These are phyloP conservation scores for Machimus atricapillus DNA, from an alignment of 2,888 invertebrate genomes.

Conservation along the genomic window DNA sequence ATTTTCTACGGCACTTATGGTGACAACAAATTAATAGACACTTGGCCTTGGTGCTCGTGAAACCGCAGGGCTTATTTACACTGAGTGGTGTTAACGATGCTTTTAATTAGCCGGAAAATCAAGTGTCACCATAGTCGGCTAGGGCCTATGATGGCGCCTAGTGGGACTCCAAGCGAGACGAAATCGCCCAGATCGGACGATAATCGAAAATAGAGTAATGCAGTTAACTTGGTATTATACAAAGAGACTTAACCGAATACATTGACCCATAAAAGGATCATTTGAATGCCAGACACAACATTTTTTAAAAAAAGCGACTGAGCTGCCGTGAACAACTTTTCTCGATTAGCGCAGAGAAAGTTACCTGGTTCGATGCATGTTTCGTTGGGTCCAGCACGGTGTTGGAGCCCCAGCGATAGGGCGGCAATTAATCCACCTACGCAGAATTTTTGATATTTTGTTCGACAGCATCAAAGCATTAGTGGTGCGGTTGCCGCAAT, in stretches of 20 bases:
- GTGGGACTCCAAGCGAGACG: not conserved
- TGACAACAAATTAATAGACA: constrained; percentile 8
- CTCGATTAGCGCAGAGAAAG: not conserved
- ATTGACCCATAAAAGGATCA: not conserved
- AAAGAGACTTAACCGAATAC: not conserved
- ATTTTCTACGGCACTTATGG: constrained; percentile 16
- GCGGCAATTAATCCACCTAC: not conserved
- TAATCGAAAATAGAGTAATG: not conserved
- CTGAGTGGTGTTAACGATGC: not conserved
- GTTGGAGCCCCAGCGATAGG: not conserved
- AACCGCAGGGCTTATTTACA: not conserved
- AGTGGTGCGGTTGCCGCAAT: not conserved
- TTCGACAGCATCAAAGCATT: not conserved
- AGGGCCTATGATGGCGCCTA: not conserved
- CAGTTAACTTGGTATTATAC: not conserved
- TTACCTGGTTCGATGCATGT: not conserved
- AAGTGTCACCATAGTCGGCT: not conserved
- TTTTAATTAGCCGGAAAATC: constrained; percentile 10
- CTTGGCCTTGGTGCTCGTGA: not conserved
- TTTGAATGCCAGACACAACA: not conserved
- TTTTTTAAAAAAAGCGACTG: not conserved
- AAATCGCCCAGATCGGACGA: not conserved
- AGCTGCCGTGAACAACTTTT: not conserved
- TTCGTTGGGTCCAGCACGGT: not conserved
- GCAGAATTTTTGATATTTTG: not conserved